phyloP scores from a whole-genome alignment of 2,797 vertebrate genomes.

The Pagetopsis macropterus region DNA sequence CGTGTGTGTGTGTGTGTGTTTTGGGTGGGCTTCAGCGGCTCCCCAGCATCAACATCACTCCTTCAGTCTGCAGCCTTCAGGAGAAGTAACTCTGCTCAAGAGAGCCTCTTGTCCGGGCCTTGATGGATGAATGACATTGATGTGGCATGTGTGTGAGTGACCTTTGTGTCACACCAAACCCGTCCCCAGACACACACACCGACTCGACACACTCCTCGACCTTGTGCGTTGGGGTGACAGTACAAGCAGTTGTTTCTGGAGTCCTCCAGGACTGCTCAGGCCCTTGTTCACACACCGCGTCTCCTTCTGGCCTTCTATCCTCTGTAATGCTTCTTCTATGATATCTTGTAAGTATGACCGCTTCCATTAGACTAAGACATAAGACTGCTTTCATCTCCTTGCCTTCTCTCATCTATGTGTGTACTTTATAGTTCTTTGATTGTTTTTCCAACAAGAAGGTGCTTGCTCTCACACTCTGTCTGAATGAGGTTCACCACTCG shows the following conservation, averaged over 20 bases:
- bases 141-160: conserved; percentile 44
- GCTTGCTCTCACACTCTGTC: no score
- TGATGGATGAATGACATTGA: conserved; percentile 55
- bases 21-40: conserved; percentile 65
- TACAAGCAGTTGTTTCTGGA: conserved; percentile 9
- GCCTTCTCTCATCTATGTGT: no score
- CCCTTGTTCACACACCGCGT: no score
- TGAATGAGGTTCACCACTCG: no score
- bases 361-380: no score
- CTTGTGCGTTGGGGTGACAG: neutral
- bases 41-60: conserved; percentile 54
- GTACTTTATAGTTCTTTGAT: no score
- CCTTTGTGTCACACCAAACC: conserved; percentile 26
- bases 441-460: no score
- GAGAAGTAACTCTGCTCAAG: conserved; percentile 54
- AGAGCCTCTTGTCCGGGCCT: conserved; percentile 39
- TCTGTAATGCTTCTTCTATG: no score
- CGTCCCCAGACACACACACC: neutral
- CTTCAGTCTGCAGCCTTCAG: conserved; percentile 43
- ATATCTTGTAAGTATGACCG: no score
- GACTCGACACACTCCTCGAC: neutral
- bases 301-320: no score
- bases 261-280: neutral
- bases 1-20: conserved; percentile 30
- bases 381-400: no score